Base-by-base conservation (phyloP, 2,888 invertebrate genomes). In the Pseudolycoriella hygida region DNA sequence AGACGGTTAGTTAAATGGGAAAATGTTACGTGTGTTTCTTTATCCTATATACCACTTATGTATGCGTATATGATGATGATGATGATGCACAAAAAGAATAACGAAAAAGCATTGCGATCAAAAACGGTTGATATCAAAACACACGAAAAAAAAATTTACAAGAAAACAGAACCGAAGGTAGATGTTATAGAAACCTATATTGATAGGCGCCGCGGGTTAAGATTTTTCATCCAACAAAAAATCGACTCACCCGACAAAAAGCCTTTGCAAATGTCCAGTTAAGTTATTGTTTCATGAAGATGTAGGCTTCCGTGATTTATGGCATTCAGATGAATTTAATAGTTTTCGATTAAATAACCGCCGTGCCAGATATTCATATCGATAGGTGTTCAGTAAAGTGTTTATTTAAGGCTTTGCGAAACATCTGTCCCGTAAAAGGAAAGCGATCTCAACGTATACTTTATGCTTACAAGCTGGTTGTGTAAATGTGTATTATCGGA, bases 241-340 rank as follows among this genome's bases (percentile, higher is more conserved):
- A 34, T 34, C 11, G 4, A 5, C 15, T 34, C 15, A 14, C 11
- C 15, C 34, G n/a, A 14, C 34, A 34, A 34, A 34, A 34, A 14
- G 34, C 34, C 12, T 25, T 34, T 14, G 15, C 34, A 34, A 34
- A 34, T 34, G 34, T 12, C 12, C 15, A 12, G 15, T 39, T 39
- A 44, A 25, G 39, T 39, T 39, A 30, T 38, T 39, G 37, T 44
- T 44, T 44, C 38, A 39, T 44, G 25, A 39, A 44, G 39, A 39
- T 39, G 30, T 38, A 25, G 20, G 17, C 18, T 8, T 20, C 30
- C 18, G 39, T 19, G 30, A 44, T 44, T 44, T 44, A 30, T 43
- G 39, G 30, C 25, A 37, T 38, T 30, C 20, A 39, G 39, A 17
- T 25, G 30, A 30, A 25, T 30, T 44, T 39, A 44, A 39, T 38